Conservation (phyloP, 1,140 invertebrate species). For the Trachymyrmex cornetzi region DNA sequence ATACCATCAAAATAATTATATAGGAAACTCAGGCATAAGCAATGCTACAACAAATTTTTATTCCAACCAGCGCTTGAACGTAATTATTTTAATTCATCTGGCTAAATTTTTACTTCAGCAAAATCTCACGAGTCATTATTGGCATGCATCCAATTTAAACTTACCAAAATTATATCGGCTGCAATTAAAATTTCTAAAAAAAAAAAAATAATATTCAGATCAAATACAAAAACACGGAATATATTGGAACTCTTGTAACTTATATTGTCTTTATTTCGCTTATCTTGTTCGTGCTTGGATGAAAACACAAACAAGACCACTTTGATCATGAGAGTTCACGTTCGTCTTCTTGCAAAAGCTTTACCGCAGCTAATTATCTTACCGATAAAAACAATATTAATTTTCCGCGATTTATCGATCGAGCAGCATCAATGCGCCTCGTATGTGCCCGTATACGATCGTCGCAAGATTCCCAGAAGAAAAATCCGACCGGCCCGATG, state of each 20-base stretch:
- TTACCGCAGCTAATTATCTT: conserved; percentile 71
- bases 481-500: conserved; percentile 21
- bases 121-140: neutral
- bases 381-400: conserved; percentile 76
- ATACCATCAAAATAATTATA: too few relatives aligned
- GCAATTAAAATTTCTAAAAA: conserved; percentile 8
- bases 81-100: too few relatives aligned
- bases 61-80: too few relatives aligned
- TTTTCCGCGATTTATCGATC: conserved; percentile 62
- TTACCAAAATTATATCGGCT: neutral
- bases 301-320: conserved; percentile 4
- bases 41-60: too few relatives aligned
- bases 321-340: conserved; percentile 30
- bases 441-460: neutral
- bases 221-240: conserved; percentile 13
- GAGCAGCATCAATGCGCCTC: neutral
- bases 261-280: neutral
- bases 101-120: too few relatives aligned
- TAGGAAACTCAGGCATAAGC: too few relatives aligned
- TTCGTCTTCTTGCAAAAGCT: conserved; percentile 34
- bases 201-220: conserved; percentile 1
- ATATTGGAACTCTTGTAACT: neutral
- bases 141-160: neutral
- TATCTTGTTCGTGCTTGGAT: neutral
- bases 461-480: conserved; percentile 8